These are phyloP conservation scores for Sciaenops ocellatus DNA, from an alignment of 2,797 vertebrate species.

Conservation along the genomic window DNA sequence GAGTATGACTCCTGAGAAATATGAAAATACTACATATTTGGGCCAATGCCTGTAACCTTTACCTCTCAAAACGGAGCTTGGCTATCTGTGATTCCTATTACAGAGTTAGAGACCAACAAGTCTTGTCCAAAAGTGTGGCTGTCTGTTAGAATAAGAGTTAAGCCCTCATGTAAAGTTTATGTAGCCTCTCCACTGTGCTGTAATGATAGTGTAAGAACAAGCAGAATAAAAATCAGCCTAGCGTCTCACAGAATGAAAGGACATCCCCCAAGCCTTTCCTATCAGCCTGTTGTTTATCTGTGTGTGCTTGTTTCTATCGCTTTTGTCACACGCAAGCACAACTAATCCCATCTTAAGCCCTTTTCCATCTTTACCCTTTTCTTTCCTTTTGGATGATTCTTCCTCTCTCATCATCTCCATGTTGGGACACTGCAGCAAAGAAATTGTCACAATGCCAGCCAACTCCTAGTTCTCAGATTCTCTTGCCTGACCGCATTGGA, in stretches of 20 bases:
- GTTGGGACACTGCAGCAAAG: slow-evolving; percentile 33
- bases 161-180: slow-evolving; percentile 62
- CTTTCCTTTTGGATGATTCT: slow-evolving; percentile 45
- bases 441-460: slow-evolving; percentile 30
- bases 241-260: slow-evolving; percentile 50
- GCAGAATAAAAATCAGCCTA: slow-evolving; percentile 50
- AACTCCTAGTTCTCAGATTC: slow-evolving; percentile 14
- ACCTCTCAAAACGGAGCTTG: slow-evolving; percentile 36
- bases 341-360: slow-evolving; percentile 75
- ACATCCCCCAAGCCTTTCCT: slow-evolving; percentile 62
- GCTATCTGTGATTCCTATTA: slow-evolving; percentile 42
- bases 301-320: slow-evolving; percentile 66
- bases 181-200: slow-evolving; percentile 50
- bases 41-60: background rate
- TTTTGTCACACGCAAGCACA: slow-evolving; percentile 69
- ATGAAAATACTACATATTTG: slow-evolving; percentile 28
- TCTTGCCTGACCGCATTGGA: slow-evolving; percentile 35
- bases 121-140: slow-evolving; percentile 48
- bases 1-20: slow-evolving; percentile 9
- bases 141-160: slow-evolving; percentile 55
- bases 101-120: slow-evolving; percentile 43
- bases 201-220: slow-evolving; percentile 68
- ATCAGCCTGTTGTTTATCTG: slow-evolving; percentile 73
- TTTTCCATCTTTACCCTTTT: slow-evolving; percentile 53
- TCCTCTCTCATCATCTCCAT: slow-evolving; percentile 33